These are phyloP conservation scores for Bacillus rossius DNA, from an alignment of 1,140 invertebrate genomes.

Conservation along the genomic window DNA sequence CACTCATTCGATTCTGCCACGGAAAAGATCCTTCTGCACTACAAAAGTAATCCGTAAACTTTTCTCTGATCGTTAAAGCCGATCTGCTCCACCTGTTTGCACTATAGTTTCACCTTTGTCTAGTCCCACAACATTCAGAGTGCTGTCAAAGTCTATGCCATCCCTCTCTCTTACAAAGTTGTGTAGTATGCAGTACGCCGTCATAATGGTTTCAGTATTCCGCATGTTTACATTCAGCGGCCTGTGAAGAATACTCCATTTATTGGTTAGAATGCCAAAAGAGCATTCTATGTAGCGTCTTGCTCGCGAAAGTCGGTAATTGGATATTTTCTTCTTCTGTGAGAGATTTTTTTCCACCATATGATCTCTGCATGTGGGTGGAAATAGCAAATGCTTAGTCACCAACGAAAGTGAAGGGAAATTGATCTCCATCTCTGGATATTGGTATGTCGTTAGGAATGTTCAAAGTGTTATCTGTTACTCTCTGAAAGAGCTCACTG, in stretches of 20 bases:
- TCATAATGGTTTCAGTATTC: slow-evolving; percentile 30
- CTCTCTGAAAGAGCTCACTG: neutral
- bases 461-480: neutral
- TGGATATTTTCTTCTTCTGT: slow-evolving; percentile 33
- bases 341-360: slow-evolving; percentile 30
- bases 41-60: too few relatives aligned
- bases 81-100: too few relatives aligned
- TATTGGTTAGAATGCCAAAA: slow-evolving; percentile 36
- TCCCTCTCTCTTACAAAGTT: slow-evolving; percentile 36
- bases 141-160: slow-evolving; percentile 34
- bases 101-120: too few relatives aligned
- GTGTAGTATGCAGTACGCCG: slow-evolving; percentile 36
- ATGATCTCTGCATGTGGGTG: slow-evolving; percentile 41
- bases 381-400: slow-evolving; percentile 44
- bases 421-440: neutral
- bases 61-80: too few relatives aligned
- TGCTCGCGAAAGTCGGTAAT: slow-evolving; percentile 37
- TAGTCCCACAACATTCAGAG: slow-evolving; percentile 2
- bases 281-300: slow-evolving; percentile 34
- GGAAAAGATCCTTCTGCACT: too few relatives aligned
- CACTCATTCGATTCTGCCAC: too few relatives aligned
- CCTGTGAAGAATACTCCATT: slow-evolving; percentile 37
- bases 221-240: slow-evolving; percentile 30
- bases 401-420: neutral
- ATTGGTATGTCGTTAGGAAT: slow-evolving; percentile 1